These are phyloP conservation scores for Chromoteleia sp. DNA, from an alignment of 2,888 invertebrate genomes.

Conservation along the genomic window DNA sequence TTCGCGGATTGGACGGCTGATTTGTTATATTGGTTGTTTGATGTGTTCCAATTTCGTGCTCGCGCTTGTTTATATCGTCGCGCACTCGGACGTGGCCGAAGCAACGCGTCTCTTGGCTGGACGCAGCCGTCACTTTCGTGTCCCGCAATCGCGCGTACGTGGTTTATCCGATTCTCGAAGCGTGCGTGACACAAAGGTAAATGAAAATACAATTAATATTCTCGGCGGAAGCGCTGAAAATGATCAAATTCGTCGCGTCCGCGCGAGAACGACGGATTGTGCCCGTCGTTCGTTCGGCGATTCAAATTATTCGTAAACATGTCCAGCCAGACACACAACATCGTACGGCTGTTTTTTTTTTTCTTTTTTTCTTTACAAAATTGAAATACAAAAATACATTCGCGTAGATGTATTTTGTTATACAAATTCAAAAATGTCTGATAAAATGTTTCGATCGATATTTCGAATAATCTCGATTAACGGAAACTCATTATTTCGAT, in stretches of 20 bases:
- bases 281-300: slow-evolving; percentile 13
- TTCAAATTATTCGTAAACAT: slow-evolving; percentile 51
- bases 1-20: slow-evolving; percentile 56
- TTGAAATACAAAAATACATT: neutral
- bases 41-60: slow-evolving; percentile 56
- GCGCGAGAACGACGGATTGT: neutral
- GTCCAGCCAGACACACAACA: neutral
- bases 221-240: slow-evolving; percentile 16
- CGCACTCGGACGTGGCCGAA: slow-evolving; percentile 16
- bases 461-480: too few relatives aligned
- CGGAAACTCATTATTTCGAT: too few relatives aligned
- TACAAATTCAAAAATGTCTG: too few relatives aligned
- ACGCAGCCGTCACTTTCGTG: slow-evolving; percentile 31
- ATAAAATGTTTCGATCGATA: too few relatives aligned
- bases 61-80: slow-evolving; percentile 48
- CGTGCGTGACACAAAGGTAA: slow-evolving; percentile 50
- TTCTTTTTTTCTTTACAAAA: neutral
- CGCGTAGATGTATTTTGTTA: neutral
- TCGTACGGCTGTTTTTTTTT: neutral
- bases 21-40: slow-evolving; percentile 63
- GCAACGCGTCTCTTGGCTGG: slow-evolving; percentile 22
- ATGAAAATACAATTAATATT: slow-evolving; percentile 53
- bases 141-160: slow-evolving; percentile 43
- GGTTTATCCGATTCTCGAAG: slow-evolving; percentile 50
- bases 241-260: slow-evolving; percentile 27